These are phyloP conservation scores for Paradisaea rubra DNA, from an alignment of 2,113 vertebrate genomes.

Conservation along the genomic window DNA sequence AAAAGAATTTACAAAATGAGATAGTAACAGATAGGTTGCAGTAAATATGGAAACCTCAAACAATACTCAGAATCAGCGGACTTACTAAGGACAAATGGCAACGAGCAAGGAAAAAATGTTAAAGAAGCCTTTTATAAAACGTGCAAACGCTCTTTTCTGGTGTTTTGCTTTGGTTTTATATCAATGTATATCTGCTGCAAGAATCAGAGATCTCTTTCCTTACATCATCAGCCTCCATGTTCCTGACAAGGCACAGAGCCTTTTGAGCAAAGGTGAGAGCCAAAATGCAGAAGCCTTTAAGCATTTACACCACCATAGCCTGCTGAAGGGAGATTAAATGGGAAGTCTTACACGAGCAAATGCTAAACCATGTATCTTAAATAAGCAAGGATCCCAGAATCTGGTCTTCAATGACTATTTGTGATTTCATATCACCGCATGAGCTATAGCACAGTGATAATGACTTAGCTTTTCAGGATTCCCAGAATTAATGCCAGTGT, in stretches of 20 bases:
- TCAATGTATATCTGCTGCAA: not conserved
- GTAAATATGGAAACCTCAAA: not conserved
- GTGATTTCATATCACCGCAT: not conserved
- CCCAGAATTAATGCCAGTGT: conserved; percentile 49
- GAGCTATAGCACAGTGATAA: not conserved
- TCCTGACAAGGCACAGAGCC: not conserved
- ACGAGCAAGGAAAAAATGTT: not conserved
- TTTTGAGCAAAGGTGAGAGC: not conserved
- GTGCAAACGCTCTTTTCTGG: not conserved
- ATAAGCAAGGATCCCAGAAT: not conserved
- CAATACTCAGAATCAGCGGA: not conserved
- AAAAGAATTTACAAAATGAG: not conserved
- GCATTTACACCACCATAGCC: not conserved
- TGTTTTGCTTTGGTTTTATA: not conserved
- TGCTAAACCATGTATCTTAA: not conserved
- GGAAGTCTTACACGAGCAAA: not conserved
- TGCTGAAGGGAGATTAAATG: not conserved
- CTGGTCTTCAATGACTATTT: not conserved
- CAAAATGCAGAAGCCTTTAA: not conserved
- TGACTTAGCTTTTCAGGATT: conserved; percentile 48
- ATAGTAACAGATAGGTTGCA: not conserved
- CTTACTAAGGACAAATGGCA: not conserved
- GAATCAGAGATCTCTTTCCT: not conserved
- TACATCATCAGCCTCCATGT: not conserved
- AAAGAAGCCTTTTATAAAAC: not conserved